Evolutionary conservation across 2,113 vertebrate species (phyloP).

Genomic region (Rhabdomys dilectus): DNA sequence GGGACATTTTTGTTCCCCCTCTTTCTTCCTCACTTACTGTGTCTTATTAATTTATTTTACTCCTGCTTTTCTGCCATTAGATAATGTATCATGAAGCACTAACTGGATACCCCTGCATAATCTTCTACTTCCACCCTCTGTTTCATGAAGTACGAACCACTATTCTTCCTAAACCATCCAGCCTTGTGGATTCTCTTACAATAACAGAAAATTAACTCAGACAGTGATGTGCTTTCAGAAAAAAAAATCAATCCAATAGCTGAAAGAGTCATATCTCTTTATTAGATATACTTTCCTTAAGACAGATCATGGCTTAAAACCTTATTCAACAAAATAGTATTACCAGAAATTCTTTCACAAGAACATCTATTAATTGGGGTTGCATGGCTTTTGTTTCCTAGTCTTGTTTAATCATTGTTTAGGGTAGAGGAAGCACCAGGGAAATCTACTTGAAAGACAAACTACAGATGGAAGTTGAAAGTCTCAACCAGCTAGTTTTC

Average conservation of each 20-base stretch:
- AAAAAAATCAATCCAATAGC: not conserved
- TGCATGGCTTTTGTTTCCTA: constrained; percentile 5
- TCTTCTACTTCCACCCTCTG: not conserved
- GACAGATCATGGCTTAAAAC: not conserved
- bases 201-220: not conserved
- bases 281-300: not conserved
- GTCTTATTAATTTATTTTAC: not conserved
- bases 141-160: not conserved
- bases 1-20: not conserved
- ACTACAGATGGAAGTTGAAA: constrained; percentile 22
- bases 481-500: constrained; percentile 25
- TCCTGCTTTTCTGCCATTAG: not conserved
- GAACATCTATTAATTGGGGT: not conserved
- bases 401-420: constrained; percentile 32
- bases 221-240: not conserved
- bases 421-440: not conserved
- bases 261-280: not conserved
- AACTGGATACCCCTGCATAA: not conserved
- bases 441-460: not conserved
- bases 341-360: constrained; percentile 43
- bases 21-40: not conserved
- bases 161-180: not conserved
- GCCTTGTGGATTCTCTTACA: not conserved
- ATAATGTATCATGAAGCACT: not conserved
- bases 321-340: not conserved